Percentiles rank a stretch among this genome's conserved stretches.
phyloP scores from a whole-genome alignment of 2,113 vertebrate species.

The Emydura subglobosa region DNA sequence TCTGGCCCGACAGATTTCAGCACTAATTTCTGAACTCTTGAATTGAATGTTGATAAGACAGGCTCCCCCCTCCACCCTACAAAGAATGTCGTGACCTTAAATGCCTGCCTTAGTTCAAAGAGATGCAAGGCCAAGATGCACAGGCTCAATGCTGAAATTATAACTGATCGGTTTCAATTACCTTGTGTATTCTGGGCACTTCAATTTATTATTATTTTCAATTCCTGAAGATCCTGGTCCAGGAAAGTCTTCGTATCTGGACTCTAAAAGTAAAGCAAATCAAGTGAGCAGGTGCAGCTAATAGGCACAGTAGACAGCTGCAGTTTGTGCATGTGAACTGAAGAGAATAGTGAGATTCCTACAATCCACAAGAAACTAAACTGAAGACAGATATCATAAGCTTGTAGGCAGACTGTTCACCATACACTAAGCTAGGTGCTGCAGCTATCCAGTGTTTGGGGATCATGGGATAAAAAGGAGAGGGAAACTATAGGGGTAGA shows the following conservation, averaged over 20 bases:
- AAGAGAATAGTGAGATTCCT: background rate
- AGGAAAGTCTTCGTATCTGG: constrained; percentile 57
- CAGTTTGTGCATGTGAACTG: background rate
- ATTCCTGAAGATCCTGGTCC: constrained; percentile 50
- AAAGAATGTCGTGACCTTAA: background rate
- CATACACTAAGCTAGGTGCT: background rate
- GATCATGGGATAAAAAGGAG: background rate
- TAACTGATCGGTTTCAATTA: constrained; percentile 58
- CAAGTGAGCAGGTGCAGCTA: background rate
- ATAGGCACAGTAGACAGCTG: background rate
- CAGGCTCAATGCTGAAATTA: constrained; percentile 34
- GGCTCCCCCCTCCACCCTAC: background rate
- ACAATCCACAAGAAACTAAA: background rate
- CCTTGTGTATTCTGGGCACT: constrained; percentile 77
- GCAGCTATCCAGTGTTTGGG: background rate
- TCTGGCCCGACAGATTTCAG: accelerated
- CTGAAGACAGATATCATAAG: background rate
- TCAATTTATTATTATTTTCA: constrained; percentile 60
- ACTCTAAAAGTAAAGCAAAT: constrained; percentile 57
- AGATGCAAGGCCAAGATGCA: background rate
- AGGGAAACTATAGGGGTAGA: no score
- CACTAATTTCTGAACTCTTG: background rate
- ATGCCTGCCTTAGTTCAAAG: background rate
- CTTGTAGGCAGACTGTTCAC: background rate
- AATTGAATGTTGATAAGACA: background rate